These are phyloP conservation scores for Papilio gigon DNA, from an alignment of 2,888 invertebrate species.

Conservation along the genomic window DNA sequence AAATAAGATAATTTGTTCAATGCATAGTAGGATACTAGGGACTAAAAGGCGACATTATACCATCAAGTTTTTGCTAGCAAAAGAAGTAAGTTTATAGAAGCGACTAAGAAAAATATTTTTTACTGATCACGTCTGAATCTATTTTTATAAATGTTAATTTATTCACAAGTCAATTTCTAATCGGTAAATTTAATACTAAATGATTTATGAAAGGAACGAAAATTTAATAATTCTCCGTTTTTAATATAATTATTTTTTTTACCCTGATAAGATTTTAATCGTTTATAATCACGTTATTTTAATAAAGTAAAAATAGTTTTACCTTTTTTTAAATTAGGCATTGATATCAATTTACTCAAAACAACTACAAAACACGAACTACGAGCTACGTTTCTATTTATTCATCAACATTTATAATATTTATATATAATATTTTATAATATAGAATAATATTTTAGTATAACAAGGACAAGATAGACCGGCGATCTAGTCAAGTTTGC, in stretches of 20 bases:
- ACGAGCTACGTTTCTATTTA: too few species aligned
- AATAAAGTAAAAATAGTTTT: neutral
- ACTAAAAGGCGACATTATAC: neutral
- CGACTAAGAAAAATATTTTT: neutral
- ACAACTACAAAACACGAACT: neutral
- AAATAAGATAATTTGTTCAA: neutral
- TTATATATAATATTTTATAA: too few species aligned
- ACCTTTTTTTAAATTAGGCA: neutral
- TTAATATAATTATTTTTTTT: neutral
- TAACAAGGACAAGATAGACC: too few species aligned
- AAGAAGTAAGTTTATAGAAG: neutral
- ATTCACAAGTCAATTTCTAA: constrained; percentile 2
- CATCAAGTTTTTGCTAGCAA: neutral
- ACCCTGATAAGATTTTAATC: neutral
- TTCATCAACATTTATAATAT: too few species aligned
- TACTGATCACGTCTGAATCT: neutral
- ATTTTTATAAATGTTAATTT: constrained; percentile 5
- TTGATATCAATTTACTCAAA: neutral
- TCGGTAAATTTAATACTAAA: neutral
- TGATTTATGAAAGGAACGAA: constrained; percentile 1
- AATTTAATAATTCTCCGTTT: neutral
- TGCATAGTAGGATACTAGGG: neutral
- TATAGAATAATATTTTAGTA: too few species aligned
- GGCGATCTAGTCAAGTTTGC: too few species aligned
- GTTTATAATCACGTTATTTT: neutral